Evolutionary conservation across 2,888 invertebrate species (phyloP).

Genomic region (Nephrotoma flavescens): DNA sequence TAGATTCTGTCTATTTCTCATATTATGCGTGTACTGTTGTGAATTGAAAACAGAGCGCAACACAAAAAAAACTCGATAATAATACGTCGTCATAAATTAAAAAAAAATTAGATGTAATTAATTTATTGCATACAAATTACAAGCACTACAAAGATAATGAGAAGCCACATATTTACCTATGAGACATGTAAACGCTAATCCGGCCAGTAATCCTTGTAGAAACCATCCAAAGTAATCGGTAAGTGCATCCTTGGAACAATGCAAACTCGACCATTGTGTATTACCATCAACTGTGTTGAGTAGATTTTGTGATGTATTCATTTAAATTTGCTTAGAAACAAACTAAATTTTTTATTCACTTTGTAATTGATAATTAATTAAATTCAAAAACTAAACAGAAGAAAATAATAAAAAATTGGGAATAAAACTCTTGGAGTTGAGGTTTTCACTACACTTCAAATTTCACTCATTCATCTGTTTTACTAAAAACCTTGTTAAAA

Average conservation of each 20-base stretch:
- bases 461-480: neutral
- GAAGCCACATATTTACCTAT: conserved; percentile 39
- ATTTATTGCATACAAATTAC: no score
- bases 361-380: neutral
- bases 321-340: neutral
- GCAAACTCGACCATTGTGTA: conserved; percentile 34
- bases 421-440: neutral
- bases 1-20: neutral
- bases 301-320: neutral
- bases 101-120: neutral
- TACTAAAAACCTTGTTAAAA: neutral
- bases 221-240: conserved; percentile 62
- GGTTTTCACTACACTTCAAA: neutral
- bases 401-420: neutral
- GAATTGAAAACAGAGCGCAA: neutral
- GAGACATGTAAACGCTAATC: conserved; percentile 55
- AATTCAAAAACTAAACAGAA: neutral
- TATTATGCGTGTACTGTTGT: no score
- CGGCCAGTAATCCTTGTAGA: conserved; percentile 51
- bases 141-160: neutral
- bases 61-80: neutral
- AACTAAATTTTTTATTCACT: neutral
- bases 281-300: conserved; percentile 5
- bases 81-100: neutral
- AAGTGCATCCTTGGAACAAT: conserved; percentile 54